phyloP scores from a whole-genome alignment of 1,140 invertebrate genomes.

The Paralvinella palmiformis region DNA sequence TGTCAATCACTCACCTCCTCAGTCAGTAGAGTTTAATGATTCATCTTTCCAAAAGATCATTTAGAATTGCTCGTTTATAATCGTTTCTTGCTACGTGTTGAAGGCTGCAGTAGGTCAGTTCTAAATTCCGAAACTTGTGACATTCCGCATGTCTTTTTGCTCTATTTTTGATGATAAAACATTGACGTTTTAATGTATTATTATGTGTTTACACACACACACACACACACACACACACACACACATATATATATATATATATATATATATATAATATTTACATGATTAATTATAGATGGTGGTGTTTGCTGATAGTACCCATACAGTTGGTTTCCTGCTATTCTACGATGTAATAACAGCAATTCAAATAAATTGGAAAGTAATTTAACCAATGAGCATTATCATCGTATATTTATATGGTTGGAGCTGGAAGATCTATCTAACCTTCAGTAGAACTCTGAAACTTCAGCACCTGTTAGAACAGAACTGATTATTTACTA shows the following conservation, averaged over 20 bases:
- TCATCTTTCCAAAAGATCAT: neutral
- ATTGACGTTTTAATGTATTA: neutral
- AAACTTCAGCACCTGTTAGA: too few species aligned
- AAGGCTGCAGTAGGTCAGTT: neutral
- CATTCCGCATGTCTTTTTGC: neutral
- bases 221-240: neutral
- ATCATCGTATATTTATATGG: too few species aligned
- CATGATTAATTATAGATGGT: too few species aligned
- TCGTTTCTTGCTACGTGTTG: neutral
- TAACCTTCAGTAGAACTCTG: too few species aligned
- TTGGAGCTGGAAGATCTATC: too few species aligned
- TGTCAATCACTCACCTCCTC: too few species aligned
- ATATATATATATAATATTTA: neutral
- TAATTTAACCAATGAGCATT: too few species aligned
- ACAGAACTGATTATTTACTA: too few species aligned
- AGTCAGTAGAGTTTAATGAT: slow-evolving; percentile 6
- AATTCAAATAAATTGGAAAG: too few species aligned
- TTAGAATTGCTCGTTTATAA: neutral
- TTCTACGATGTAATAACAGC: too few species aligned
- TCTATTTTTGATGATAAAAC: neutral
- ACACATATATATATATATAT: neutral
- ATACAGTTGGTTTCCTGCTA: too few species aligned
- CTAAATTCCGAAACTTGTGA: neutral
- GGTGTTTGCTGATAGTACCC: too few species aligned
- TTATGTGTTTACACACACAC: neutral